A percentile compares a stretch with the other conserved stretches of the same genome.
phyloP scores from a whole-genome alignment of 2,888 invertebrate genomes.

The Leptinotarsa rubiginosa region DNA sequence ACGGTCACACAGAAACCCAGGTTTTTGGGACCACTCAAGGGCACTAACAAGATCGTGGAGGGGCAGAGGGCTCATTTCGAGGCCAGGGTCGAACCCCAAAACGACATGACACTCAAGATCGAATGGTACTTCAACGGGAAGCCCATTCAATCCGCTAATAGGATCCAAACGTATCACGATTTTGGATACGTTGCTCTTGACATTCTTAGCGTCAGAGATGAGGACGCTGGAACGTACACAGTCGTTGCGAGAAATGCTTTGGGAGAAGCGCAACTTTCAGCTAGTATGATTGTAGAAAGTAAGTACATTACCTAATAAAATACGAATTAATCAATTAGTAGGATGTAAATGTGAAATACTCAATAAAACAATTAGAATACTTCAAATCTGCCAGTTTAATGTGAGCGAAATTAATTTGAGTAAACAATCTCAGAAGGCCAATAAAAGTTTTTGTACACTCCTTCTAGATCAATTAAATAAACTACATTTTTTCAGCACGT shows the following conservation, averaged over 20 bases:
- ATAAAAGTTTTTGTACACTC: too few species aligned
- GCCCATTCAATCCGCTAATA: conserved; percentile 87
- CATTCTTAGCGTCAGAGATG: conserved; percentile 90
- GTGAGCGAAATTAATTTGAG: too few species aligned
- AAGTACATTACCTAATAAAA: conserved; percentile 65
- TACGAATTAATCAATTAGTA: background rate
- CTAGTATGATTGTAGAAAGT: conserved; percentile 91
- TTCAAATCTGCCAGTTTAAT: too few species aligned
- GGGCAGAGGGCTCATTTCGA: conserved; percentile 96
- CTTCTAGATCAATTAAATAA: background rate
- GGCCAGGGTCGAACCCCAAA: conserved; percentile 93
- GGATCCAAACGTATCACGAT: conserved; percentile 95
- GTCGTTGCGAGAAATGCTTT: conserved; percentile 91
- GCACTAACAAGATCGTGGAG: conserved; percentile 93
- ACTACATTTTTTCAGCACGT: conserved; percentile 74
- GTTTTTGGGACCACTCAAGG: conserved; percentile 89
- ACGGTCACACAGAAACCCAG: conserved; percentile 84
- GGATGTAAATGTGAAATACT: too few species aligned
- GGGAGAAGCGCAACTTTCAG: conserved; percentile 88
- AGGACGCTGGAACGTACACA: conserved; percentile 93
- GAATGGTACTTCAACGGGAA: conserved; percentile 98
- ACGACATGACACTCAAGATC: conserved; percentile 90
- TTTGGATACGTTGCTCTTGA: conserved; percentile 98
- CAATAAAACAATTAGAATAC: too few species aligned
- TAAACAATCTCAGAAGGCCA: too few species aligned